A percentile compares a stretch with the other conserved stretches of the same genome.
Conservation (phyloP, 2,797 vertebrate genomes). For the Spea hammondii region DNA sequence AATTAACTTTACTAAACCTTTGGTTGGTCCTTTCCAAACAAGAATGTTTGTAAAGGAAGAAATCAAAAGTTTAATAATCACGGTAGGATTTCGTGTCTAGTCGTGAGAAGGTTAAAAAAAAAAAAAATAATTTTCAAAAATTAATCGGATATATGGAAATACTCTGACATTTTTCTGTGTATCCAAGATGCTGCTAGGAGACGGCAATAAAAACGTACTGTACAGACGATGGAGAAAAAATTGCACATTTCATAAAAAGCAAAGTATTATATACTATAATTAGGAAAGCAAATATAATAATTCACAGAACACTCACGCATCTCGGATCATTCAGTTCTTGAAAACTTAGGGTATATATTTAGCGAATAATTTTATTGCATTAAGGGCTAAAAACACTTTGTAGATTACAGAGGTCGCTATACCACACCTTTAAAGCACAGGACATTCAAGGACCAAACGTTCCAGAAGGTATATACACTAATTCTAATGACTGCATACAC, state of each 20-base stretch:
- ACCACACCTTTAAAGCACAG: no score
- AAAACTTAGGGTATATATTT: background rate
- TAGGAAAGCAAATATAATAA: constrained; percentile 32
- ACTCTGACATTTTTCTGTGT: constrained; percentile 34
- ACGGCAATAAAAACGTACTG: constrained; percentile 44
- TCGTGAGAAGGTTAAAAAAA: constrained; percentile 34
- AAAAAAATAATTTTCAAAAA: constrained; percentile 12
- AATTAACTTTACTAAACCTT: no score
- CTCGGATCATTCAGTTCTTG: background rate
- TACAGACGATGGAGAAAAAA: constrained; percentile 24
- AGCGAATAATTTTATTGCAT: background rate
- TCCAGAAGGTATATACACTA: no score
- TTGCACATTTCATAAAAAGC: constrained; percentile 34
- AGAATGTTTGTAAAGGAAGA: no score
- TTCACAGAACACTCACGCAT: background rate
- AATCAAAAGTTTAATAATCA: no score
- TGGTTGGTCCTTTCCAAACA: no score
- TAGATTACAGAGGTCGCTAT: no score
- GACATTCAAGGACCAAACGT: no score
- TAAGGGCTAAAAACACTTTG: no score
- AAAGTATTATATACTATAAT: constrained; percentile 47
- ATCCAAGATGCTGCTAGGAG: constrained; percentile 49
- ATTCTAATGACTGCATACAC: no score
- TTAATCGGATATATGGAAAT: constrained; percentile 45
- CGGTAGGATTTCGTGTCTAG: background rate